phyloP scores from a whole-genome alignment of 2,113 vertebrate genomes.

The Hippocampus abdominalis region DNA sequence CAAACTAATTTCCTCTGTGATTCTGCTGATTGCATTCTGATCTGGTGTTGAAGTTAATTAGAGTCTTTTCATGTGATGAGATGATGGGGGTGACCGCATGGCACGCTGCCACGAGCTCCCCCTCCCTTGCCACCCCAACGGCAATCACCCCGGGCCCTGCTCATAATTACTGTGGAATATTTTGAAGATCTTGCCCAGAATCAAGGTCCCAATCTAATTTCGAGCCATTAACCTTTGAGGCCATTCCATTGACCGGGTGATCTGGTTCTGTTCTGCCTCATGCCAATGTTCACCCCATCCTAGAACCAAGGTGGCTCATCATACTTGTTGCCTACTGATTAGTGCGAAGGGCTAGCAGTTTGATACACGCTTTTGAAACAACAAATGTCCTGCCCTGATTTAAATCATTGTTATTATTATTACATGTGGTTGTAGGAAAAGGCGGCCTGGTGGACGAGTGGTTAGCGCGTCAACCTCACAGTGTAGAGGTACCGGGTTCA shows the following conservation, averaged over 20 bases:
- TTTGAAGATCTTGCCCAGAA: constrained; percentile 8
- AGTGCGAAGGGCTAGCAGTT: no score
- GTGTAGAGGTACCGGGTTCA: no score
- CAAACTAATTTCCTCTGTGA: constrained; percentile 60
- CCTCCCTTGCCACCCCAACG: constrained; percentile 12
- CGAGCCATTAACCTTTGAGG: neutral
- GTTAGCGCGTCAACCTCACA: no score
- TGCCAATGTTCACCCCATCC: neutral
- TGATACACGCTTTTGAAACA: no score
- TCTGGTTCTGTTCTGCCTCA: neutral
- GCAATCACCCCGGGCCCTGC: constrained; percentile 29
- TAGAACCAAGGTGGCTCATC: no score
- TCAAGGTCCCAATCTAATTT: constrained; percentile 12
- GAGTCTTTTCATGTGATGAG: constrained; percentile 60
- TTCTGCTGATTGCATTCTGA: constrained; percentile 62
- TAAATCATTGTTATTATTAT: no score
- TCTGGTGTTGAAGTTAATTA: constrained; percentile 66
- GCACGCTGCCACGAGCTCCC: constrained; percentile 21
- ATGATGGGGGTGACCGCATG: constrained; percentile 46
- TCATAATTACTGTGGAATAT: constrained; percentile 27
- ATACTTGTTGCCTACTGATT: no score
- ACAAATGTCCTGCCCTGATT: no score
- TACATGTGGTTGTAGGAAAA: no score
- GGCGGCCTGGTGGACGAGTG: no score
- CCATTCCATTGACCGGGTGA: neutral